Evolutionary conservation across 2,888 invertebrate species (phyloP).

Genomic region (Sphaerophoria rueppellii): DNA sequence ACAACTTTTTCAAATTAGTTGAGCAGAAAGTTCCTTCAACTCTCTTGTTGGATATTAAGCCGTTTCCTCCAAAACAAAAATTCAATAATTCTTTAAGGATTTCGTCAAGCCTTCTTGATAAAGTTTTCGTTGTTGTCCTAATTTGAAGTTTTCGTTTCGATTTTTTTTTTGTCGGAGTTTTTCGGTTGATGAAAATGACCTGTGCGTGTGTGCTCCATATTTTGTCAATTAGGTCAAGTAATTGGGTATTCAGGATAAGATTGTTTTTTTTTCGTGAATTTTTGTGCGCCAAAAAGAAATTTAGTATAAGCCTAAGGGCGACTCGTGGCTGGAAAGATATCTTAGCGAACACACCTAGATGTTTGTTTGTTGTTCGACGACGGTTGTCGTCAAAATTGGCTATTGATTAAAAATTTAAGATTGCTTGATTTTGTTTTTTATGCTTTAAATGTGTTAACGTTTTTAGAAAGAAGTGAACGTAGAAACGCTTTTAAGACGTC

Average conservation of each 20-base stretch:
- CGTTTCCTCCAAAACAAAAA: background rate
- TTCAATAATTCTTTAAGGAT: constrained; percentile 1
- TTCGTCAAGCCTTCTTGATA: constrained; percentile 27
- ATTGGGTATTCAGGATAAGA: constrained; percentile 51
- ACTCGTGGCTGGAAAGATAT: background rate
- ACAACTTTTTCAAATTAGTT: constrained; percentile 1
- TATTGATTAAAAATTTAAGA: constrained; percentile 47
- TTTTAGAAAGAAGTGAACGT: background rate
- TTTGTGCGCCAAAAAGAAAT: background rate
- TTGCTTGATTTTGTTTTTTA: background rate
- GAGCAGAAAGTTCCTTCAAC: background rate
- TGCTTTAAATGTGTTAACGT: constrained; percentile 33
- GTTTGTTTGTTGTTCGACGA: background rate
- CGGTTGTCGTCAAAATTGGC: constrained; percentile 11
- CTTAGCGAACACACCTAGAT: constrained; percentile 12
- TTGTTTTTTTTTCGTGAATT: constrained; percentile 16
- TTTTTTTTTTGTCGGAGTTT: background rate
- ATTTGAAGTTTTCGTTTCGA: background rate
- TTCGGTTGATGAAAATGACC: constrained; percentile 2
- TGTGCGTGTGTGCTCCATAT: constrained; percentile 50
- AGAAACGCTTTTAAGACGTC: too few relatives aligned
- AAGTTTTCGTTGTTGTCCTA: background rate
- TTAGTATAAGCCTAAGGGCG: background rate
- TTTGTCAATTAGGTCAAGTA: constrained; percentile 56
- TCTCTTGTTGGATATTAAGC: background rate